Conservation (phyloP, 2,113 vertebrate species). For the Falcunculus frontatus region DNA sequence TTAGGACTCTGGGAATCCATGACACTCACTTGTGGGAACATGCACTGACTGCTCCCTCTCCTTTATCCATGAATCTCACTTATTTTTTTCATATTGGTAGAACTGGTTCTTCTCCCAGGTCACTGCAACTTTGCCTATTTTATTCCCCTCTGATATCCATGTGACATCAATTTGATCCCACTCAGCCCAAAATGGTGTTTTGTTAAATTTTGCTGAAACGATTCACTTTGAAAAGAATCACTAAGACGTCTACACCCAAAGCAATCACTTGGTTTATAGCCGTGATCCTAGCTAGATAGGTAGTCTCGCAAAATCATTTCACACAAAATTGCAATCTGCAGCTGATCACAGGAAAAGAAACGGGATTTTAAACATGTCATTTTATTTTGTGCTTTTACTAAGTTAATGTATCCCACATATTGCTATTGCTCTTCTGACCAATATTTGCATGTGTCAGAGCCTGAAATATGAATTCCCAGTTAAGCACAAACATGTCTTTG, state of each 20-base stretch:
- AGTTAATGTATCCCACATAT: neutral
- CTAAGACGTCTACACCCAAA: neutral
- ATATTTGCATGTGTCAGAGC: neutral
- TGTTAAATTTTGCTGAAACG: neutral
- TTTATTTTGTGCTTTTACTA: neutral
- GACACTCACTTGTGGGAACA: neutral
- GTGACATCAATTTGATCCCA: neutral
- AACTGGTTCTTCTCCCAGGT: neutral
- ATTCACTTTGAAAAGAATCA: neutral
- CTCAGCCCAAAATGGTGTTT: neutral
- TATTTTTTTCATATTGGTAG: neutral
- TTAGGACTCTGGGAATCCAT: neutral
- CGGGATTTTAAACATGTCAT: accelerated
- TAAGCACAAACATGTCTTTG: neutral
- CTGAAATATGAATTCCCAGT: neutral
- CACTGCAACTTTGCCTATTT: neutral
- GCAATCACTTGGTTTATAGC: neutral
- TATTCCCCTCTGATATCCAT: neutral
- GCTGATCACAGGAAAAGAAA: neutral
- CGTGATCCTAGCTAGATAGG: neutral
- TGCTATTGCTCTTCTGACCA: neutral
- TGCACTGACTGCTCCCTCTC: neutral
- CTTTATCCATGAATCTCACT: neutral
- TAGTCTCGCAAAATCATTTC: neutral
- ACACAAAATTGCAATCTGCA: neutral